These are phyloP conservation scores for Dipus sagitta DNA, from an alignment of 2,797 vertebrate genomes.

Conservation along the genomic window DNA sequence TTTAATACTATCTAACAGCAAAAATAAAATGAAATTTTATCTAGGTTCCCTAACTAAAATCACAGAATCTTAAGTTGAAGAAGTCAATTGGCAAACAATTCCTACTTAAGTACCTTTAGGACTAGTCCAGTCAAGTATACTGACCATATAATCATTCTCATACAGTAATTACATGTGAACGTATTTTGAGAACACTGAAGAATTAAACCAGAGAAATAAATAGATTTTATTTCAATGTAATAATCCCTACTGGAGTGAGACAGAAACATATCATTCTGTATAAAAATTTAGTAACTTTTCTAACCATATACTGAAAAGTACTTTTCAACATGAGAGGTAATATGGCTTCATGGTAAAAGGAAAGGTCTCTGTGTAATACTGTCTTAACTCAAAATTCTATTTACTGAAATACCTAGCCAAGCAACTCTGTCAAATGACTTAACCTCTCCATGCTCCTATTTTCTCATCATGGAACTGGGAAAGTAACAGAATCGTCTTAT, in stretches of 20 bases:
- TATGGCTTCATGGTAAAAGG: background rate
- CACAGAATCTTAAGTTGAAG: slow-evolving; percentile 29
- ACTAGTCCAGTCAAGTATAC: background rate
- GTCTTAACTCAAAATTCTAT: background rate
- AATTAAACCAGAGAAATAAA: slow-evolving; percentile 47
- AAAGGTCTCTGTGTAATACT: background rate
- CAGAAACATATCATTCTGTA: slow-evolving; percentile 27
- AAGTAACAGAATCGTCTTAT: background rate
- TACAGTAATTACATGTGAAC: background rate
- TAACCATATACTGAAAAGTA: slow-evolving; percentile 44
- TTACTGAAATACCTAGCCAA: background rate
- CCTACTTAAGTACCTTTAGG: slow-evolving; percentile 55
- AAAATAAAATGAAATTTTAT: slow-evolving; percentile 55
- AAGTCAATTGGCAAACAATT: slow-evolving; percentile 26
- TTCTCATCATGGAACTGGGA: slow-evolving; percentile 31
- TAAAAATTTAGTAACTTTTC: slow-evolving; percentile 54
- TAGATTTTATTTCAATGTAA: slow-evolving; percentile 61
- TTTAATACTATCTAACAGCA: slow-evolving; percentile 18
- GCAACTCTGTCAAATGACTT: background rate
- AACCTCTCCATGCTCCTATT: background rate
- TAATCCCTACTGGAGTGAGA: slow-evolving; percentile 54
- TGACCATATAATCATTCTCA: slow-evolving; percentile 26
- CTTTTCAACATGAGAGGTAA: background rate
- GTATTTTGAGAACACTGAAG: background rate
- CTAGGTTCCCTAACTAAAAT: slow-evolving; percentile 30